A percentile compares a stretch with the other conserved stretches of the same genome.
Evolutionary conservation across 2,797 vertebrate species (phyloP).

Genomic region (Gambelia wislizenii): DNA sequence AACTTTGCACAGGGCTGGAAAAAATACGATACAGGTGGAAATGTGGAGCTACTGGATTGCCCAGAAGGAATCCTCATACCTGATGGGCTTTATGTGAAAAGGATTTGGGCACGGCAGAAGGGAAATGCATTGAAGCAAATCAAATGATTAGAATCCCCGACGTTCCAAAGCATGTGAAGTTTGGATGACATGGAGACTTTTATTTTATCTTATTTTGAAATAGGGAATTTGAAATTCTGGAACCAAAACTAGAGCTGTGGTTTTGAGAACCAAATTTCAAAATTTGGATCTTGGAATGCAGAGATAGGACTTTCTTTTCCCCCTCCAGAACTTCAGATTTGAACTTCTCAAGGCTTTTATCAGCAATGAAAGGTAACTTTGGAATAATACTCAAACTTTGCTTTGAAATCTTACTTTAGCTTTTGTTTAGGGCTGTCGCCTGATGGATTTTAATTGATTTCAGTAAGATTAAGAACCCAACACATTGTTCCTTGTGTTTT

Average conservation of each 20-base stretch:
- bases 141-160: background rate
- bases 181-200: background rate
- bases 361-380: background rate
- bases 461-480: too few relatives aligned
- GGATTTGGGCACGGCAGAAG: background rate
- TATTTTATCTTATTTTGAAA: background rate
- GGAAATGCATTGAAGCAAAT: background rate
- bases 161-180: background rate
- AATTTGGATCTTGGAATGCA: background rate
- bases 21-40: background rate
- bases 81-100: background rate
- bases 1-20: too few relatives aligned
- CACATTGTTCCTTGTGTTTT: background rate
- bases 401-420: background rate
- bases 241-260: background rate
- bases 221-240: background rate
- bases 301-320: background rate
- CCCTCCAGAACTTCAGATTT: background rate
- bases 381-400: background rate
- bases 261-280: background rate
- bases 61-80: background rate
- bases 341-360: background rate
- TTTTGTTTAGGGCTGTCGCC: background rate
- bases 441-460: background rate
- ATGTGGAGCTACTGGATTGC: background rate